Conservation (phyloP, 2,888 invertebrate species). For the Choristoneura rosaceana region DNA sequence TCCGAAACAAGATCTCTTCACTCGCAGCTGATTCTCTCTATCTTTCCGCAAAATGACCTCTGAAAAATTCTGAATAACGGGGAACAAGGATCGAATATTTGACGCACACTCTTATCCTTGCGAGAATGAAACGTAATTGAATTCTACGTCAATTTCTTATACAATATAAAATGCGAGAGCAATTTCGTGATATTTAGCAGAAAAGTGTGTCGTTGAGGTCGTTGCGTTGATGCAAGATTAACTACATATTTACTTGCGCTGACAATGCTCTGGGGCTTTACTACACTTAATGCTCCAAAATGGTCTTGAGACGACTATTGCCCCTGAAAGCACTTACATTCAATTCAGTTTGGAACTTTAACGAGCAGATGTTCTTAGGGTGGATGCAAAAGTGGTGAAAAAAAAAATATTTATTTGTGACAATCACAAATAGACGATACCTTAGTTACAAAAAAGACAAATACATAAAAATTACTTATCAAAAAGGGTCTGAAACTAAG, state of each 20-base stretch:
- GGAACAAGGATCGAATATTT: conserved; percentile 19
- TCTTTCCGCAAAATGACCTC: conserved; percentile 11
- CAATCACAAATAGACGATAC: too few species aligned
- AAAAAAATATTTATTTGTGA: too few species aligned
- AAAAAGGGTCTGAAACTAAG: too few species aligned
- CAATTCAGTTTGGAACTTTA: conserved; percentile 43
- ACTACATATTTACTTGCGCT: conserved; percentile 57
- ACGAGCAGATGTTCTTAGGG: conserved; percentile 35
- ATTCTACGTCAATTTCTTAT: conserved; percentile 37
- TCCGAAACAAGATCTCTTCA: conserved; percentile 25
- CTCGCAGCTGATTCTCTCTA: conserved; percentile 33
- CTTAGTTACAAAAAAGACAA: too few species aligned
- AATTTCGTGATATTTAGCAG: conserved; percentile 27
- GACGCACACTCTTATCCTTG: conserved; percentile 25
- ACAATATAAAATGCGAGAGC: conserved; percentile 21
- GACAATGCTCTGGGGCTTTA: conserved; percentile 55
- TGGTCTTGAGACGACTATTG: conserved; percentile 46
- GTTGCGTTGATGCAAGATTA: conserved; percentile 49
- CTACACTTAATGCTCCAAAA: conserved; percentile 51
- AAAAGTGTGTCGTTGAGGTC: conserved; percentile 33
- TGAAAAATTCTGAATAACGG: conserved; percentile 14
- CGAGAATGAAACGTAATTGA: conserved; percentile 31
- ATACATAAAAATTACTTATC: too few species aligned
- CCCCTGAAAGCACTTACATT: background rate
- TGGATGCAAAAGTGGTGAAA: background rate